Evolutionary conservation across 2,113 vertebrate genomes (phyloP).

Genomic region (Istiophorus platypterus): DNA sequence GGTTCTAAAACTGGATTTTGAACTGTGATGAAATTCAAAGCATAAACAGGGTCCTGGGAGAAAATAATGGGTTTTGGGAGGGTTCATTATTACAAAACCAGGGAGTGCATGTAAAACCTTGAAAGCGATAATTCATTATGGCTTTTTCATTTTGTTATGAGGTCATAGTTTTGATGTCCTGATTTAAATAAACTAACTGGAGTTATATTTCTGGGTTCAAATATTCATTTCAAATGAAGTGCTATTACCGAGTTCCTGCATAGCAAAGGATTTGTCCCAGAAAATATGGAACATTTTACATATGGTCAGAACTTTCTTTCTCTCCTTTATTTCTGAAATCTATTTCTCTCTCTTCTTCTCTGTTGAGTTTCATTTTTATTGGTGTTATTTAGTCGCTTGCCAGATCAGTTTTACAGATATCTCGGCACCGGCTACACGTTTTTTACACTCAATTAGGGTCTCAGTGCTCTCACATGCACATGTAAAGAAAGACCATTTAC

Average conservation of each 20-base stretch:
- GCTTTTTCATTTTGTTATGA: not conserved
- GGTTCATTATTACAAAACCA: not conserved
- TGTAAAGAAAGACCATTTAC: not conserved
- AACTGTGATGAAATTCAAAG: conserved; percentile 4
- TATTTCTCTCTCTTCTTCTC: not conserved
- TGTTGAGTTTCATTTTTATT: not conserved
- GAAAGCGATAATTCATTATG: not conserved
- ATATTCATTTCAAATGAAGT: not conserved
- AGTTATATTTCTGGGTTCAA: not conserved
- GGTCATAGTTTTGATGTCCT: not conserved
- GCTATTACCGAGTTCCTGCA: not conserved
- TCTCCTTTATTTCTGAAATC: not conserved
- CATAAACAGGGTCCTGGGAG: not conserved
- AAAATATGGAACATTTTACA: not conserved
- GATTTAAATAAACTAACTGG: not conserved
- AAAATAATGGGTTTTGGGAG: not conserved
- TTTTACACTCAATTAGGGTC: not conserved
- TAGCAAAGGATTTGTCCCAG: not conserved
- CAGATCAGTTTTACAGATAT: not conserved
- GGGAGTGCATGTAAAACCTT: not conserved
- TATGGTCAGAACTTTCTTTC: not conserved
- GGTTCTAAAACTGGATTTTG: not conserved
- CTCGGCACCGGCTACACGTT: not conserved
- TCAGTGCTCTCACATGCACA: not conserved
- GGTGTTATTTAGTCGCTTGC: not conserved